These are phyloP conservation scores for Chrysomela aeneicollis DNA, from an alignment of 2,888 invertebrate species.

Conservation along the genomic window DNA sequence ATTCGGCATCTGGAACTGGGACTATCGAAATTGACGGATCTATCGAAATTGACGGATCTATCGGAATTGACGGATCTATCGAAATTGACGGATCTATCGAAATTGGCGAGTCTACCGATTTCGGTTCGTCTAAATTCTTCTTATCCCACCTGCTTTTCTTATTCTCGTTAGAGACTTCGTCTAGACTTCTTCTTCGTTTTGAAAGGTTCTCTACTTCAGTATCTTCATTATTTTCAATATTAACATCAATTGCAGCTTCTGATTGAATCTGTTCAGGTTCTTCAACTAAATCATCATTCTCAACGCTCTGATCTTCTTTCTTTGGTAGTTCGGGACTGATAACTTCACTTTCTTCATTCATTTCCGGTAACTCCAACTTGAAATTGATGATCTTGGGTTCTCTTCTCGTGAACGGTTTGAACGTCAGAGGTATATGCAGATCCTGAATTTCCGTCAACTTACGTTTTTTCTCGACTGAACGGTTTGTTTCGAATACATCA, in stretches of 20 bases:
- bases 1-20: not conserved
- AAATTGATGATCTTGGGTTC: constrained; percentile 33
- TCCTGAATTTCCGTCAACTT: constrained; percentile 23
- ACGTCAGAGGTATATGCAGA: constrained; percentile 50
- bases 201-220: constrained; percentile 11
- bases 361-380: constrained; percentile 39
- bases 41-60: constrained; percentile 2
- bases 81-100: not conserved
- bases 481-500: constrained; percentile 42
- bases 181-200: constrained; percentile 18
- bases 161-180: not conserved
- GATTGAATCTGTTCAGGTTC: constrained; percentile 11
- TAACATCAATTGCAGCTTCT: constrained; percentile 7
- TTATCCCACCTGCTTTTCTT: constrained; percentile 42
- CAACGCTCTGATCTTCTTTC: constrained; percentile 20
- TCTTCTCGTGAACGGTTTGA: constrained; percentile 44
- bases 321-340: constrained; percentile 34
- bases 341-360: constrained; percentile 38
- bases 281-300: constrained; percentile 7
- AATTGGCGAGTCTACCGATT: not conserved
- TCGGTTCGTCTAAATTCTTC: constrained; percentile 10
- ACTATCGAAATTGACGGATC: constrained; percentile 19
- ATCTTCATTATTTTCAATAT: constrained; percentile 11
- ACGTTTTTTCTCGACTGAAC: constrained; percentile 1
- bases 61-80: constrained; percentile 27